Base-by-base conservation (phyloP, 2,113 vertebrate species). In the Hassar affinis region DNA sequence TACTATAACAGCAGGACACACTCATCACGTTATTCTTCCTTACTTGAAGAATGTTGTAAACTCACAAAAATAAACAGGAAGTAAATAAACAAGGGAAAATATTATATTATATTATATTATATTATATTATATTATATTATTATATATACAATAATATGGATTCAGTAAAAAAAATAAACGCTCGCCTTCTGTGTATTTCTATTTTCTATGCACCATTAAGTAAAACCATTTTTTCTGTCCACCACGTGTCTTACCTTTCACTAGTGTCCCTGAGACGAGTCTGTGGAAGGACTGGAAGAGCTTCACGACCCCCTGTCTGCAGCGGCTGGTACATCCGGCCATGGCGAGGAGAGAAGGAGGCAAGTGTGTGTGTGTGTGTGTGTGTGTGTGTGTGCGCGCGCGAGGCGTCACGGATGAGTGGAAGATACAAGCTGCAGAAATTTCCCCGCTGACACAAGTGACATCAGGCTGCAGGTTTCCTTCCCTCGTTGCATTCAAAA, bases 191-290 rank as follows among this genome's bases (percentile, higher is more conserved):
- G 17, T 51, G 1, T 1, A 49, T 74, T 71, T 68, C 6, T 27
- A 14, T 35, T n/a, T 72, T 18, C 15, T 52, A 27, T 75, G 15
- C n/a, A 30, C 12, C n/a, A 5, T 52, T 33, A 57, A 57, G 22
- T 25, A 25, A 57, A 56, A 35, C 42, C 6, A 69, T n/a, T n/a
- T n/a, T 68, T 0, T 27, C 1, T 66, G 22, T 80, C 33, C 33
- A 38, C 8, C 15, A 20, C 11, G 7, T 33, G 38, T 80, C 74
- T 92, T 98, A 98, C 97, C 97, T 98, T 99, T 98, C 74, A 90
- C 93, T 85, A 99, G 97, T 7, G 95, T 97, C 88, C 97, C 97
- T 0, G 95, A 96, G 88, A 98, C 91, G 80, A 99, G 91, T 89
- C 95, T 96, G 81, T 95, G 95, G 87, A 98, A 56, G 69, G 96